Evolutionary conservation across 2,888 invertebrate species (phyloP), one percentile per base, ranked within the genome.

Genomic region (Thalpophila matura): DNA sequence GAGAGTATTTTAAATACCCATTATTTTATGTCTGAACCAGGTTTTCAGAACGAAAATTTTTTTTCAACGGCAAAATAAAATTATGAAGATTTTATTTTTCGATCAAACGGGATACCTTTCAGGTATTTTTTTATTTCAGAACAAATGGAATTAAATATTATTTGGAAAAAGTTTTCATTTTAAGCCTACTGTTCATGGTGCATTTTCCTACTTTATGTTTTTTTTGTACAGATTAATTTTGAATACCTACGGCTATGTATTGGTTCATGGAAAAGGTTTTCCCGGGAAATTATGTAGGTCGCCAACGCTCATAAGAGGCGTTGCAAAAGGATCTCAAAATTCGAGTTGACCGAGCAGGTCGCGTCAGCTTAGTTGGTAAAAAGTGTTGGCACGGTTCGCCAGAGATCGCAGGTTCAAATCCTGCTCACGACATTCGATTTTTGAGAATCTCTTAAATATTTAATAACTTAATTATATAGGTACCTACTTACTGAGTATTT

Each of bases 11-110:
- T 16, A n/a, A 24, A 27, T 10, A 43, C 1, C 5, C 14, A 47
- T 46, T 37, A 51, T 49, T 37, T 57, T 22, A n/a, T 12, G 40
- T 42, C 9, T 1, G 0, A 26, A 14, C 16, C 40, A 37, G 40
- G 46, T 33, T 51, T 54, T 1, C 0, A 40, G 35, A 42, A 24
- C 20, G 5, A 0, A 12, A 16, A 27, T 16, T 29, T 20, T 42
- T 27, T 37, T 22, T 26, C 0, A 14, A 20, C 4, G 0, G 6
- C 9, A 27, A 9, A n/a, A 42, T n/a, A n/a, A n/a, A n/a, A n/a
- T n/a, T n/a, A 10, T 7, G n/a, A n/a, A n/a, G n/a, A n/a, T 16
- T 18, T 37, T 24, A 4, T 33, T 20, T 20, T 5, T 18, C 18
- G 4, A 31, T 24, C 16, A 18, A 9, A 1, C n/a, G 1, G n/a